Conservation (phyloP, 1,140 invertebrate species). For the Metaphire vulgaris region DNA sequence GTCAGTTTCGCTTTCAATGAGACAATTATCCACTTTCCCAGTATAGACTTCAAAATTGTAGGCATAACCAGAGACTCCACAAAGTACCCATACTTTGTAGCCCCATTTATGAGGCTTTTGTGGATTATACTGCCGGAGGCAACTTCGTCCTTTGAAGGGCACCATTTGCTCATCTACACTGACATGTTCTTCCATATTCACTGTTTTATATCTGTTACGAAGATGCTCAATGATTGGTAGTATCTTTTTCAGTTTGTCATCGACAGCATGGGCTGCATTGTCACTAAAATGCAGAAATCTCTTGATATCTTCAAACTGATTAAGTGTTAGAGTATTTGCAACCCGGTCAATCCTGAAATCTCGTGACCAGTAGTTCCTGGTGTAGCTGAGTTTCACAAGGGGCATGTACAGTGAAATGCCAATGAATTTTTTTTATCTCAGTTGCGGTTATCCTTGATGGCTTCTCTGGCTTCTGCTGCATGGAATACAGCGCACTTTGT, state of each 20-base stretch:
- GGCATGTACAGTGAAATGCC: neutral
- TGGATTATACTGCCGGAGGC: conserved; percentile 47
- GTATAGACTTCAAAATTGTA: conserved; percentile 51
- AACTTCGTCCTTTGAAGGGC: conserved; percentile 42
- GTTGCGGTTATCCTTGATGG: neutral
- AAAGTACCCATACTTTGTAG: conserved; percentile 48
- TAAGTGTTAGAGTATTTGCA: conserved; percentile 33
- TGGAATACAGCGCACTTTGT: neutral
- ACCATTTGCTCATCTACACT: conserved; percentile 40
- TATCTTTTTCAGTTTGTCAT: conserved; percentile 48
- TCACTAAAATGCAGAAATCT: conserved; percentile 33
- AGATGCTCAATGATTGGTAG: conserved; percentile 35
- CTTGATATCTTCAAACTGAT: conserved; percentile 33
- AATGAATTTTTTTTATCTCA: neutral
- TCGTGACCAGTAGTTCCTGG: conserved; percentile 35
- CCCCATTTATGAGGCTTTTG: conserved; percentile 49
- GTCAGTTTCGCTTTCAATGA: neutral
- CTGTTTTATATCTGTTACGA: conserved; percentile 33
- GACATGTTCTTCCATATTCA: conserved; percentile 42
- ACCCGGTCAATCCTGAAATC: conserved; percentile 31
- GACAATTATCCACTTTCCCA: conserved; percentile 10
- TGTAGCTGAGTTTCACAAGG: neutral
- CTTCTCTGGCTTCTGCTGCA: neutral
- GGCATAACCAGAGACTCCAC: conserved; percentile 41
- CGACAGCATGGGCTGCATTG: conserved; percentile 36